Evolutionary conservation across 37 sponge, comb jelly and placozoan species (phyloP).

Genomic region (Cliona cf. orientalis): DNA sequence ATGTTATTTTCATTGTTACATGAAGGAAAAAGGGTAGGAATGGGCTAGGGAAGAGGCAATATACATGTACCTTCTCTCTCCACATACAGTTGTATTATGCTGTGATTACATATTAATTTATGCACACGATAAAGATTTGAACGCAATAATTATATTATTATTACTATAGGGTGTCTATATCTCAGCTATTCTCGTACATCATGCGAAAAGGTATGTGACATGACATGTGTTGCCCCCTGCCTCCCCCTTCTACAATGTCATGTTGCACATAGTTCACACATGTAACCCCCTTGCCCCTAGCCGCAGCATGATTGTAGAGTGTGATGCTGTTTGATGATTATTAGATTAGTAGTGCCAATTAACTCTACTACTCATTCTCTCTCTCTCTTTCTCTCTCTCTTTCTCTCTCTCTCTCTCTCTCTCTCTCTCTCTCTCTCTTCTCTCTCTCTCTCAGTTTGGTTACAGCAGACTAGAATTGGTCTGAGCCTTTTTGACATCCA

Average conservation of each 20-base stretch:
- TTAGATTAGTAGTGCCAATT: too few species aligned
- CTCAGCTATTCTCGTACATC: conserved; percentile 90
- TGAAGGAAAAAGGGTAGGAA: too few species aligned
- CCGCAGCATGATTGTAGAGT: background rate
- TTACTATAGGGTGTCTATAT: conserved; percentile 64
- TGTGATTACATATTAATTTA: too few species aligned
- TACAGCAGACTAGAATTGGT: conserved; percentile 95
- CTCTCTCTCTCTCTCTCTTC: conserved; percentile 26
- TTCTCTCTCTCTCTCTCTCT: conserved; percentile 28
- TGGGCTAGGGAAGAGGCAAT: too few species aligned
- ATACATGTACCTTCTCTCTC: too few species aligned
- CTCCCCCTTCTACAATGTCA: too few species aligned
- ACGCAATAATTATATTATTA: background rate
- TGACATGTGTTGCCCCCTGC: too few species aligned
- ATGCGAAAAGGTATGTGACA: conserved; percentile 87
- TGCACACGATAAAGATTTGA: background rate
- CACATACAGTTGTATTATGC: too few species aligned
- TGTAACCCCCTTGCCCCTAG: background rate
- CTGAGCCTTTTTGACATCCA: conserved; percentile 95
- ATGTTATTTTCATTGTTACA: too few species aligned
- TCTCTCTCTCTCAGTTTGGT: conserved; percentile 78
- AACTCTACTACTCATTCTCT: too few species aligned
- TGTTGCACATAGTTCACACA: too few species aligned
- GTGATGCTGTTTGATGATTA: background rate
- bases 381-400: conserved; percentile 11